Evolutionary conservation across 2,888 invertebrate genomes (phyloP).

Genomic region (Mesorhabditis spiculigera): DNA sequence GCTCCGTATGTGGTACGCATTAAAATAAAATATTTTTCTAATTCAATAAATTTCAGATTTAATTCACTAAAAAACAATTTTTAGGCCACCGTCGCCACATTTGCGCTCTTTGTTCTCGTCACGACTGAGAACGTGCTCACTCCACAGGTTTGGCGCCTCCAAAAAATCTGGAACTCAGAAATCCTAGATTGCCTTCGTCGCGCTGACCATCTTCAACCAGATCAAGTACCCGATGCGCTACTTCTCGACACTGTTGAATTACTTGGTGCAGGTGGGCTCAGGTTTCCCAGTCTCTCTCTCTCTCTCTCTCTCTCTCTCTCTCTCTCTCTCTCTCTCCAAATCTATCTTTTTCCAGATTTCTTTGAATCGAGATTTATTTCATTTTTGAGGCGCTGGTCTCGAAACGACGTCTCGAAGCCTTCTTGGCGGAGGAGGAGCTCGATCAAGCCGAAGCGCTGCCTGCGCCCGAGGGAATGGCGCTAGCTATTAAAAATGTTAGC

Average conservation of each 20-base stretch:
- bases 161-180: neutral
- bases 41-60: slow-evolving; percentile 1
- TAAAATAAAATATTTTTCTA: neutral
- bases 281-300: too few relatives aligned
- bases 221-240: slow-evolving; percentile 43
- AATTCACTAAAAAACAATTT: neutral
- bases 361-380: neutral
- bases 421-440: slow-evolving; percentile 68
- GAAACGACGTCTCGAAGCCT: slow-evolving; percentile 82
- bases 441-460: slow-evolving; percentile 24
- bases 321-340: too few relatives aligned
- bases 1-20: slow-evolving; percentile 21
- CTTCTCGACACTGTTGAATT: slow-evolving; percentile 47
- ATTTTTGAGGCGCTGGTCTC: slow-evolving; percentile 77
- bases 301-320: too few relatives aligned
- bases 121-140: neutral
- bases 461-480: slow-evolving; percentile 64
- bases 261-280: slow-evolving; percentile 35
- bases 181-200: slow-evolving; percentile 30
- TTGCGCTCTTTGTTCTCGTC: neutral
- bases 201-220: slow-evolving; percentile 46
- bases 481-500: slow-evolving; percentile 66
- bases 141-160: neutral
- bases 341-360: neutral
- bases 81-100: neutral